Base-by-base conservation (phyloP, 2,797 vertebrate species). In the Thalassophryne amazonica region DNA sequence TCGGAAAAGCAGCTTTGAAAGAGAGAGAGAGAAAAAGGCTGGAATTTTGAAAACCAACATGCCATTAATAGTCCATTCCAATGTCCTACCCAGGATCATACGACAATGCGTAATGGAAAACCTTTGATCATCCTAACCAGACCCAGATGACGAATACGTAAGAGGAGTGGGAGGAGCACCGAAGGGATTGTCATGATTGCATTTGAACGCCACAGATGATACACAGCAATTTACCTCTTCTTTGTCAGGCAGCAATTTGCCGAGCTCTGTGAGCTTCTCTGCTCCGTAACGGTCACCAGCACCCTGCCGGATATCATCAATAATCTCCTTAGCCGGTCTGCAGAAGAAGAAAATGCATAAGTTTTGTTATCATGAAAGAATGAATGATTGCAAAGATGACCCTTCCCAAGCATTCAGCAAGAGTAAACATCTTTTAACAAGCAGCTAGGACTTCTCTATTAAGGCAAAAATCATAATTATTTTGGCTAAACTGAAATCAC, bases 171-270 rank as follows among this genome's bases (percentile, higher is more conserved):
- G 2, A 12, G 23, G 45, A 42, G 10, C 2, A 0, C 7, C 24
- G n/a, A 10, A 14, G 37, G 37, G 46, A 45, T 31, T 28, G 60
- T 67, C 7, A 25, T 20, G 47, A 58, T 45, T 48, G 33, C 27
- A 38, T 65, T 53, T 60, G 34, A 35, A 36, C 42, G 66, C 54
- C 59, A 69, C 59, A 67, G 49, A 63, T 41, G 35, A 54, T 31
- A 54, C 10, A 62, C 45, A 33, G 18, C 12, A 20, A n/a, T 43
- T 83, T 87, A 93, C 92, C 91, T 93, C 92, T 28, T 92, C 90
- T 0, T 24, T 78, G 73, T 93, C 91, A 40, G 92, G 91, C 41
- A 93, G 85, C 18, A 92, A 74, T 72, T 92, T 93, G 74, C 83
- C 85, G 45, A 93, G 89, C 42, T 93, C 91, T 1, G 80, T 6